Evolutionary conservation across 2,888 invertebrate genomes (phyloP).

Genomic region (Byasa hedistus): DNA sequence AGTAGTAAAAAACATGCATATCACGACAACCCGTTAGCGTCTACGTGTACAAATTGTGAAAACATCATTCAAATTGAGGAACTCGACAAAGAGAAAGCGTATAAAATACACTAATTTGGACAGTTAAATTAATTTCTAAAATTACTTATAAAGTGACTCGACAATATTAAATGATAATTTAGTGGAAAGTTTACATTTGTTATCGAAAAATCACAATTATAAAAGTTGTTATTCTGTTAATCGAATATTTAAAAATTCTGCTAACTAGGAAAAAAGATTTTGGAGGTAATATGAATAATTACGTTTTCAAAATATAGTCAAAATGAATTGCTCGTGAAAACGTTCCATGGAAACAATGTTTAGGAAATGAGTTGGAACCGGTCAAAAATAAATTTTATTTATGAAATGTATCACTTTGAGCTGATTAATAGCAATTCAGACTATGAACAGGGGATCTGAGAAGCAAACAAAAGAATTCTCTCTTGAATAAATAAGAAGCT

Average conservation of each 20-base stretch:
- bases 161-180: constrained; percentile 45
- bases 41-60: constrained; percentile 11
- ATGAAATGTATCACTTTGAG: background rate
- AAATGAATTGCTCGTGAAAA: too few species aligned
- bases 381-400: background rate
- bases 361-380: too few species aligned
- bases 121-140: constrained; percentile 22
- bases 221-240: background rate
- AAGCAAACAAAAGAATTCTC: background rate
- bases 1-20: background rate
- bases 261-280: background rate
- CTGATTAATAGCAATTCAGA: background rate
- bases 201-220: background rate
- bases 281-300: background rate
- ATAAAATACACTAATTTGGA: constrained; percentile 3
- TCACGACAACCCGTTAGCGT: constrained; percentile 7
- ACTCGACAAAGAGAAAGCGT: constrained; percentile 20
- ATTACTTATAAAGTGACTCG: constrained; percentile 24
- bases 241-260: background rate
- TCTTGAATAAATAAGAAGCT: background rate
- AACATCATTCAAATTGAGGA: background rate
- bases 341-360: too few species aligned
- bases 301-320: background rate
- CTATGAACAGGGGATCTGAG: background rate
- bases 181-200: constrained; percentile 35